phyloP scores from a whole-genome alignment of 2,888 invertebrate genomes.

The Cheilosia vulpina region DNA sequence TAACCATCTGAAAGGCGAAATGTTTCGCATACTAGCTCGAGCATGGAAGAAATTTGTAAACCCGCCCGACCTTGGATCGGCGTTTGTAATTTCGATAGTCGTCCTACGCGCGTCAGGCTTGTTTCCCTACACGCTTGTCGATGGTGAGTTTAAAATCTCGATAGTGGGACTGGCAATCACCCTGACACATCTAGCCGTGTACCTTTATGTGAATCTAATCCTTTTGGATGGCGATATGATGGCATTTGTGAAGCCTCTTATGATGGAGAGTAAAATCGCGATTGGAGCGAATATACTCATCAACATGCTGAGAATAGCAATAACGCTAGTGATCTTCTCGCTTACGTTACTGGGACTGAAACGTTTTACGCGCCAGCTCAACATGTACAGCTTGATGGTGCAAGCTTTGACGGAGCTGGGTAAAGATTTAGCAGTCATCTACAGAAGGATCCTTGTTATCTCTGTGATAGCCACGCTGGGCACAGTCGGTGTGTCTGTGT shows the following conservation, averaged over 20 bases:
- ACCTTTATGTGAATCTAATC: conserved; percentile 75
- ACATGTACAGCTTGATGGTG: conserved; percentile 63
- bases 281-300: conserved; percentile 72
- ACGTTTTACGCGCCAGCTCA: conserved; percentile 53
- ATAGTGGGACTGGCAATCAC: conserved; percentile 57
- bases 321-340: conserved; percentile 70
- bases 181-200: conserved; percentile 69
- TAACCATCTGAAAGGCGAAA: too few relatives aligned
- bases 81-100: conserved; percentile 56
- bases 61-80: conserved; percentile 64
- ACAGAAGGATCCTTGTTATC: conserved; percentile 16
- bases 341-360: conserved; percentile 54
- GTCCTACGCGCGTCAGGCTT: conserved; percentile 75
- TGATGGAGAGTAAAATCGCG: conserved; percentile 71
- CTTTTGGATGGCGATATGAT: conserved; percentile 72
- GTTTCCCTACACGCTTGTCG: conserved; percentile 72
- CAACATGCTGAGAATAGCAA: conserved; percentile 72
- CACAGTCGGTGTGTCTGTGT: neutral
- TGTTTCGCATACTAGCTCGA: too few relatives aligned
- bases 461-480: neutral
- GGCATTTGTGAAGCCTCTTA: conserved; percentile 76
- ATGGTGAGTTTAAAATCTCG: conserved; percentile 68
- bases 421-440: conserved; percentile 62
- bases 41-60: conserved; percentile 20
- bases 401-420: conserved; percentile 65